These are phyloP conservation scores for Orthonevra nobilis DNA, from an alignment of 2,888 invertebrate species.

Conservation along the genomic window DNA sequence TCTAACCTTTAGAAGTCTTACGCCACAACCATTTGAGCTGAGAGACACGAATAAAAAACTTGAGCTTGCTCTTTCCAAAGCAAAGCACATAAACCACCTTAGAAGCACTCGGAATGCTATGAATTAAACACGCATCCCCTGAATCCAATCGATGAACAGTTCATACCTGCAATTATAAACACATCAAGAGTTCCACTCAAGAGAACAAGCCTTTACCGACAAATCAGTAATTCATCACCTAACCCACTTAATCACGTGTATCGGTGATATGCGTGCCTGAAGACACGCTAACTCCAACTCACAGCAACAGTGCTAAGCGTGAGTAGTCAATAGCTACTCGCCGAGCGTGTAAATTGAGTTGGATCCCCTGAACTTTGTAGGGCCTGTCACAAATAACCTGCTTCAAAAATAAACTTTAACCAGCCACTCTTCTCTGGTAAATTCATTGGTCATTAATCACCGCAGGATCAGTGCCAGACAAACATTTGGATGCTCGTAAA, in stretches of 20 bases:
- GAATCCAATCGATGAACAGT: neutral
- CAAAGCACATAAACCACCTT: no score
- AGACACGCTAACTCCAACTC: constrained; percentile 26
- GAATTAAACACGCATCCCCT: no score
- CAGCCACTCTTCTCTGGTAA: constrained; percentile 59
- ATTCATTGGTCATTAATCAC: constrained; percentile 60
- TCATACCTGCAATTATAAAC: constrained; percentile 18
- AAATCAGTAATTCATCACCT: constrained; percentile 20
- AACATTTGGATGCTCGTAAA: constrained; percentile 43
- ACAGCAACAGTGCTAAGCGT: constrained; percentile 6
- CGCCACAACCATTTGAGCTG: no score
- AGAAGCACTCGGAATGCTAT: no score
- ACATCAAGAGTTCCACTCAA: constrained; percentile 2
- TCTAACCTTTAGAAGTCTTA: no score
- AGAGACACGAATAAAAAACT: no score
- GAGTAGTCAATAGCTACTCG: constrained; percentile 38
- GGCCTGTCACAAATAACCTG: constrained; percentile 27
- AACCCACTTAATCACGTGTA: neutral
- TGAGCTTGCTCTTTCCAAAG: no score
- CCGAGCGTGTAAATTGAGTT: constrained; percentile 37
- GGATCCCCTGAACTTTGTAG: constrained; percentile 13
- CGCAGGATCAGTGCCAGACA: constrained; percentile 49
- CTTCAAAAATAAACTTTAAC: constrained; percentile 55
- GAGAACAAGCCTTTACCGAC: neutral
- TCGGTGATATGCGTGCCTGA: constrained; percentile 11